Conservation (phyloP, 2,797 vertebrate genomes). For the Sparidentex hasta region DNA sequence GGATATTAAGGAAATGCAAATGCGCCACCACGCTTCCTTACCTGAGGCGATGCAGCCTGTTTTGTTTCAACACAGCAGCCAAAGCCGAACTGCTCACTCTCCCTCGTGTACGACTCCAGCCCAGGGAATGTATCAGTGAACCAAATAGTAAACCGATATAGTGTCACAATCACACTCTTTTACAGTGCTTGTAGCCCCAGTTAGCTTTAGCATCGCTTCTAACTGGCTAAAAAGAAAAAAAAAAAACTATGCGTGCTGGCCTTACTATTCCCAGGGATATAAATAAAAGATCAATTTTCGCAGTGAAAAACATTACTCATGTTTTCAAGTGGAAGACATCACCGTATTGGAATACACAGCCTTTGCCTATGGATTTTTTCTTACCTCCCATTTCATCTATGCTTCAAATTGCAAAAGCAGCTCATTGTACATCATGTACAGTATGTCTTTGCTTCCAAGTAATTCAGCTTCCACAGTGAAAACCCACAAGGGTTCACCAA, state of each 20-base stretch:
- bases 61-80: conserved; percentile 62
- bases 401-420: conserved; percentile 23
- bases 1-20: conserved; percentile 74
- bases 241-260: not conserved
- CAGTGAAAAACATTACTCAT: conserved; percentile 34
- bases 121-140: conserved; percentile 34
- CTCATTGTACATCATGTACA: not conserved
- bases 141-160: conserved; percentile 36
- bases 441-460: conserved; percentile 9
- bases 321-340: conserved; percentile 47
- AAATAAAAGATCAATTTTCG: conserved; percentile 55
- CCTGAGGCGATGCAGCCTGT: conserved; percentile 66
- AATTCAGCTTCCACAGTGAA: conserved; percentile 19
- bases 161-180: conserved; percentile 11
- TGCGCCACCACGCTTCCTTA: conserved; percentile 59
- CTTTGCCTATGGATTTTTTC: conserved; percentile 15
- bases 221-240: conserved; percentile 27
- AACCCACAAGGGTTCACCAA: conserved; percentile 2
- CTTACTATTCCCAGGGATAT: conserved; percentile 30
- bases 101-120: conserved; percentile 47
- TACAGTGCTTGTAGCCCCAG: not conserved
- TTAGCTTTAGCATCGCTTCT: conserved; percentile 19
- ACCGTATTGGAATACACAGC: conserved; percentile 31
- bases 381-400: conserved; percentile 22
- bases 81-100: conserved; percentile 57